Base-by-base conservation (phyloP, 2,888 invertebrate genomes). In the Cabera pusaria region DNA sequence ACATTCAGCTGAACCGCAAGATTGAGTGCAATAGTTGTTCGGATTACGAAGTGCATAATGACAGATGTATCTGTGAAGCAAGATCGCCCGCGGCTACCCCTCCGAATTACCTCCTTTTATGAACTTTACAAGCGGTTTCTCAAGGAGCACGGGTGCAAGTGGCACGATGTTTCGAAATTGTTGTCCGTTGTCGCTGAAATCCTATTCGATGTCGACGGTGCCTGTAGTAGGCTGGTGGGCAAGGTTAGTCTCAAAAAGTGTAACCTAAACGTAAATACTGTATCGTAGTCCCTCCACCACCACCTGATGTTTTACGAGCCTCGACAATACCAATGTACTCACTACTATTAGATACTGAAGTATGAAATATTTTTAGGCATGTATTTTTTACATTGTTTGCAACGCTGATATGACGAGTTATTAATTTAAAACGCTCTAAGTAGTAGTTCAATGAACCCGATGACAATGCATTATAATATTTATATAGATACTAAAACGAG, bases 131-230 rank as follows among this genome's bases (percentile, higher is more conserved):
- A 79, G 59, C 72, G 79, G 56, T 80, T 88, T 68, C 78, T 88
- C 49, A 85, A 87, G 72, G 86, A 86, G 49, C 84, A 86, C 66
- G 77, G 83, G 44, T 87, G 84, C 72, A 83, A 81, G 59, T 90
- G 87, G 89, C 86, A 85, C 57, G 87, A 88, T 66, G 66, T 90
- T 48, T 65, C 85, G 28, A 87, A 87, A 73, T 66, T 88, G 26
- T 69, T 90, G 49, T 72, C 76, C 34, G 76, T 83, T 22, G 64
- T 87, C 23, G 82, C 84, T 29, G 89, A 90, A 56, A 72, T 87
- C 47, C 77, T 88, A 57, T 87, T 88, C 60, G 85, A 86, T 69
- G 78, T 84, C 49, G 87, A 88, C 57, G 80, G 75, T 59, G 80
- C 80, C 42, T 85, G 79, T 68, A 74, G 67, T 59, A 72, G 72